Evolutionary conservation across 2,797 vertebrate species (phyloP).

Genomic region (Pseudomugil gertrudae): DNA sequence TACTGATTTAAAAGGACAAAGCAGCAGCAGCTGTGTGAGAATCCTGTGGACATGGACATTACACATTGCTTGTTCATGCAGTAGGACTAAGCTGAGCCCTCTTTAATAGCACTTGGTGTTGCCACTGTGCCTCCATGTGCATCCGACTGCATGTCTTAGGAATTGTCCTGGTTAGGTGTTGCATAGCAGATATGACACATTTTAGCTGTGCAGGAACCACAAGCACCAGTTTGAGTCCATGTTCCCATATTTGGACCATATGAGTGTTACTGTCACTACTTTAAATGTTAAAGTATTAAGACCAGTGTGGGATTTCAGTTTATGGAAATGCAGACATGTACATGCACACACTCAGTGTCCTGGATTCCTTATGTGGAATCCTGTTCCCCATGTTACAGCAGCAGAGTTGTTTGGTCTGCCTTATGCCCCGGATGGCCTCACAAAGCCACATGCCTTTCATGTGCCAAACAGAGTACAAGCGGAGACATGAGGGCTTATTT

Average conservation of each 20-base stretch:
- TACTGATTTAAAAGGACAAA: constrained; percentile 4
- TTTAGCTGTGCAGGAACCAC: constrained; percentile 9
- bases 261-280: neutral
- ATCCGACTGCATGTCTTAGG: constrained; percentile 23
- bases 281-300: neutral
- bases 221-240: constrained; percentile 21
- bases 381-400: constrained; percentile 33
- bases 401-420: constrained; percentile 50
- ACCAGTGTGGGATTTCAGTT: constrained; percentile 1
- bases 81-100: constrained; percentile 4
- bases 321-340: constrained; percentile 6
- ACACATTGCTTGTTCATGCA: neutral
- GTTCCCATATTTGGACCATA: neutral
- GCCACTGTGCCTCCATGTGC: constrained; percentile 27
- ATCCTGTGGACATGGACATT: neutral
- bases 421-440: constrained; percentile 50
- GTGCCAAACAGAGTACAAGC: constrained; percentile 57
- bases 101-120: constrained; percentile 12
- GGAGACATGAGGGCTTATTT: constrained; percentile 66
- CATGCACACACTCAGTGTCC: neutral
- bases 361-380: constrained; percentile 24
- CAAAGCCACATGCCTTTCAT: constrained; percentile 69
- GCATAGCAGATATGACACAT: neutral
- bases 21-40: neutral
- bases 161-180: constrained; percentile 23